Conservation (phyloP, 2,113 vertebrate genomes). For the Tympanuchus pallidicinctus region DNA sequence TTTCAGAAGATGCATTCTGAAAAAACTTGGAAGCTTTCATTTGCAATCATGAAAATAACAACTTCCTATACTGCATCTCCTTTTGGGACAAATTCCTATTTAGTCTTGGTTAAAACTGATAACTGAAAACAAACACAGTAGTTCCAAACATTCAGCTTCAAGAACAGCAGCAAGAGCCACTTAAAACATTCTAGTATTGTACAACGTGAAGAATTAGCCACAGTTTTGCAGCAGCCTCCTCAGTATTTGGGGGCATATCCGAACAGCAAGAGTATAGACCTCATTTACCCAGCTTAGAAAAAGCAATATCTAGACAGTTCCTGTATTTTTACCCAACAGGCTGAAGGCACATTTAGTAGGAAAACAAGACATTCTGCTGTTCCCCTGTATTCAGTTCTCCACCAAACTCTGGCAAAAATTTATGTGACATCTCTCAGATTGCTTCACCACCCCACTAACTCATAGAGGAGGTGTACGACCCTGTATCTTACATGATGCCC, state of each 20-base stretch:
- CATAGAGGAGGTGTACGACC: background rate
- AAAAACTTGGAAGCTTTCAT: background rate
- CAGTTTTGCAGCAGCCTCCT: background rate
- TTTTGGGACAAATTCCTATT: background rate
- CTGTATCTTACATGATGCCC: background rate
- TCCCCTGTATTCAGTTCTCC: background rate
- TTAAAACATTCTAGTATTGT: background rate
- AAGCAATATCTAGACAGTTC: background rate
- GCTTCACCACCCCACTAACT: background rate
- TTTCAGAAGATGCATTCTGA: background rate
- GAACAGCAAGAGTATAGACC: background rate
- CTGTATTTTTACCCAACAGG: background rate
- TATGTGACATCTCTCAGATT: background rate
- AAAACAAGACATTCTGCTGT: background rate
- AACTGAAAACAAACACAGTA: background rate
- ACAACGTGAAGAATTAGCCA: background rate
- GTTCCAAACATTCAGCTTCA: conserved; percentile 20
- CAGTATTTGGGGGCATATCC: background rate
- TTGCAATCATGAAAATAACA: background rate
- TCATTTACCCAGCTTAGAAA: background rate
- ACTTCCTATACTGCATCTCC: background rate
- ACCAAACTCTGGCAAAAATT: background rate
- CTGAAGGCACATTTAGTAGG: background rate
- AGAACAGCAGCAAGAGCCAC: background rate
- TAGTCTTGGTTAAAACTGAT: background rate